Evolutionary conservation across 2,113 vertebrate species (phyloP).

Genomic region (Laterallus jamaicensis): DNA sequence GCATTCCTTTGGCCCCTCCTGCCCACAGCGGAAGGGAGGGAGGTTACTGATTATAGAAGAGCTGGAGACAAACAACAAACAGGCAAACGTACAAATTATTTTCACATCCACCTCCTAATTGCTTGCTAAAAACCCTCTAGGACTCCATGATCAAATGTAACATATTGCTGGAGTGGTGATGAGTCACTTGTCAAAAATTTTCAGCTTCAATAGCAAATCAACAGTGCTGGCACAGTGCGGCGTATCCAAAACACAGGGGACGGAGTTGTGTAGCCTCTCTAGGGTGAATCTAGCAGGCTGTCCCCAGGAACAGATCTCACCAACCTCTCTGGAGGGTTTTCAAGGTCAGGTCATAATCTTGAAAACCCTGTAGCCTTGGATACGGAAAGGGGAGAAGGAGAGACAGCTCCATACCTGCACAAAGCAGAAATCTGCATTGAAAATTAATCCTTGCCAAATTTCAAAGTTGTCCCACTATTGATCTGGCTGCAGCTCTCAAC

Average conservation of each 20-base stretch:
- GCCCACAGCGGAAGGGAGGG: conserved; percentile 39
- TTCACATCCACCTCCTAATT: conserved; percentile 73
- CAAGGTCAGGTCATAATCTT: not conserved
- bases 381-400: not conserved
- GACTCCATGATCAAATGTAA: conserved; percentile 62
- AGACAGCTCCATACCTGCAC: not conserved
- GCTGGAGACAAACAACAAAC: conserved; percentile 61
- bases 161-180: not conserved
- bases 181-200: conserved; percentile 53
- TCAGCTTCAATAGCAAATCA: conserved; percentile 12
- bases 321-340: not conserved
- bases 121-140: conserved; percentile 61
- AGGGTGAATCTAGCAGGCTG: not conserved
- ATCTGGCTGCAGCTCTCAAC: not conserved
- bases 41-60: conserved; percentile 13
- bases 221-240: not conserved
- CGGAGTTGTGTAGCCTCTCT: not conserved
- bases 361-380: not conserved
- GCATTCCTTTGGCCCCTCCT: conserved; percentile 35
- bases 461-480: not conserved
- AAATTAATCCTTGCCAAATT: not conserved
- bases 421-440: not conserved
- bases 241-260: not conserved
- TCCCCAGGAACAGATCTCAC: not conserved
- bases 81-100: conserved; percentile 72